Conservation (phyloP, 2,797 vertebrate species). For the Lagorchestes hirsutus region DNA sequence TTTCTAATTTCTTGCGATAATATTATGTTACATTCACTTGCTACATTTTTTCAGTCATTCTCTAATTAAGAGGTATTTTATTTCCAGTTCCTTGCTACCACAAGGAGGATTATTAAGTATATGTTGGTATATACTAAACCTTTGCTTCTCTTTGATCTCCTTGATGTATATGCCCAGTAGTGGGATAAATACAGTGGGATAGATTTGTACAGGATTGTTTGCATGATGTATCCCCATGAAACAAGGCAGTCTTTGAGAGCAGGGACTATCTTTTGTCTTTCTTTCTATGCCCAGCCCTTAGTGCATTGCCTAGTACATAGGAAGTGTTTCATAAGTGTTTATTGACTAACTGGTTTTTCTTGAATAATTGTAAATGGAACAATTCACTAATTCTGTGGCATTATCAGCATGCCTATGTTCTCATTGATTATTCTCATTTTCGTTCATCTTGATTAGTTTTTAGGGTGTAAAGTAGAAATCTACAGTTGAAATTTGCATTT, state of each 20-base stretch:
- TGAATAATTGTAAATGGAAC: neutral
- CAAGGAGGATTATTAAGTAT: neutral
- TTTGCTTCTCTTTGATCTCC: neutral
- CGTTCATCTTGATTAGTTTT: neutral
- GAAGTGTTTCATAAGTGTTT: neutral
- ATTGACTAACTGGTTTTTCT: neutral
- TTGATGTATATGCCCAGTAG: neutral
- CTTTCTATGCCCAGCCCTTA: neutral
- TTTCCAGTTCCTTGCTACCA: neutral
- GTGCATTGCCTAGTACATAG: neutral
- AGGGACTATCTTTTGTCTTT: neutral
- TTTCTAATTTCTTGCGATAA: neutral
- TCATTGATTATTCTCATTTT: neutral
- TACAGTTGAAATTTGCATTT: neutral
- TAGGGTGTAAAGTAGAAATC: neutral
- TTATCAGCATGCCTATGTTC: neutral
- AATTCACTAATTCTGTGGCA: neutral
- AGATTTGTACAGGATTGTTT: neutral
- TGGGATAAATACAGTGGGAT: neutral
- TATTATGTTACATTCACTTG: neutral
- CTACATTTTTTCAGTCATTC: neutral
- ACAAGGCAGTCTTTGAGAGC: neutral
- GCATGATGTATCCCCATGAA: neutral
- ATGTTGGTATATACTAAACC: neutral
- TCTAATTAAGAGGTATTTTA: neutral